Evolutionary conservation across 1,140 invertebrate species (phyloP), one percentile per base, ranked within the genome.

Genomic region (Zophobas morio): DNA sequence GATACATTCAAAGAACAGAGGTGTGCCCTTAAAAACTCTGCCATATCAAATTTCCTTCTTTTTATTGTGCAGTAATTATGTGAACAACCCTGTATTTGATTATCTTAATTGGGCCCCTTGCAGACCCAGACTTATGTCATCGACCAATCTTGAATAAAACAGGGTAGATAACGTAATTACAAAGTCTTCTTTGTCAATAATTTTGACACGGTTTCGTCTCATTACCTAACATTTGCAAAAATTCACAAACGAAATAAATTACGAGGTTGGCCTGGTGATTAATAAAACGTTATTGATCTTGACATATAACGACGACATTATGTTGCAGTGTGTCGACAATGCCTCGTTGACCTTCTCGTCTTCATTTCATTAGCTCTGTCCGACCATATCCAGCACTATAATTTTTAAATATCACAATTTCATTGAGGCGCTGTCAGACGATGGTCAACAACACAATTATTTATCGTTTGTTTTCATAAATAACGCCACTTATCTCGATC

Each of bases 151-250:
- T 20, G 20, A 20, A 20, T 20, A 20, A 20, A 20, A 20, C 20
- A 20, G 20, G 20, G 20, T 20, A 20, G 20, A 20, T 20, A 20
- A 20, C 20, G 20, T 20, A 20, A 20, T 20, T 20, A 20, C 20
- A 20, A 20, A 20, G 20, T 20, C 20, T 20, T 20, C 20, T 20
- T 51, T 51, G 49, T 20, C 49, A 51, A n/a, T 37, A 47, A 66
- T 66, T 66, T 66, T n/a, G 60, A 42, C 60, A 66, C 39, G 60
- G 42, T 66, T 66, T 66, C 60, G 42, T 66, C 39, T 66, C 37
- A 5, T 66, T 66, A 39, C 37, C 39, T 39, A 66, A 66, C 20
- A 66, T 66, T 66, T 66, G 33, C 60, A 66, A 46, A 66, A 66
- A 66, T 66, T 66, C 39, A 42, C 39, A 42, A 66, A 46, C 39